phyloP scores from a whole-genome alignment of 2,888 invertebrate species.

The Spilarctia lutea region DNA sequence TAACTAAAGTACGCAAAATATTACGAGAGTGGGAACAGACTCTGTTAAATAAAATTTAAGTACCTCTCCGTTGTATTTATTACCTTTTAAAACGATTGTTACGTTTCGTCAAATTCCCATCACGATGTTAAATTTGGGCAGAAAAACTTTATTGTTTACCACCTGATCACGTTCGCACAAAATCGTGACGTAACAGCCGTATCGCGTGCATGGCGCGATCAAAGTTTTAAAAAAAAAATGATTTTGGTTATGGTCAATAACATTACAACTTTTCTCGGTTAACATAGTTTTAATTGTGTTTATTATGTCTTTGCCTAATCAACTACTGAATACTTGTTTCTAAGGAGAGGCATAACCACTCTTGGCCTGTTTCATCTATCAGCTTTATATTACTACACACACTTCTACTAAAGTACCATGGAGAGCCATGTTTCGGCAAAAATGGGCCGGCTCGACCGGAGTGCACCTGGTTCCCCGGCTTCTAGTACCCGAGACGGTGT shows the following conservation, averaged over 20 bases:
- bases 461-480: too few relatives aligned
- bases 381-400: too few relatives aligned
- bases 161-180: constrained; percentile 49
- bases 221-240: constrained; percentile 37
- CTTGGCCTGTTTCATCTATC: too few relatives aligned
- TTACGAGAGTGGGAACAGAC: constrained; percentile 3
- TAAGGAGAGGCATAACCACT: too few relatives aligned
- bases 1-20: constrained; percentile 5
- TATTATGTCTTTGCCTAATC: not conserved
- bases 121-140: constrained; percentile 32
- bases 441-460: too few relatives aligned
- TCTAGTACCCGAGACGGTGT: too few relatives aligned
- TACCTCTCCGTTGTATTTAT: constrained; percentile 22
- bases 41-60: constrained; percentile 15
- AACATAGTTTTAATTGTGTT: not conserved
- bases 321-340: too few relatives aligned
- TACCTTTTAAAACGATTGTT: constrained; percentile 16
- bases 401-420: too few relatives aligned
- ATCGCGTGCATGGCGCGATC: constrained; percentile 44
- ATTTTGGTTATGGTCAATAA: constrained; percentile 23
- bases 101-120: constrained; percentile 37
- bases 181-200: constrained; percentile 59
- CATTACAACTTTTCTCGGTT: not conserved
- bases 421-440: too few relatives aligned
- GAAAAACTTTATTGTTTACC: constrained; percentile 38